These are phyloP conservation scores for Formica aserva DNA, from an alignment of 2,888 invertebrate genomes.

Conservation along the genomic window DNA sequence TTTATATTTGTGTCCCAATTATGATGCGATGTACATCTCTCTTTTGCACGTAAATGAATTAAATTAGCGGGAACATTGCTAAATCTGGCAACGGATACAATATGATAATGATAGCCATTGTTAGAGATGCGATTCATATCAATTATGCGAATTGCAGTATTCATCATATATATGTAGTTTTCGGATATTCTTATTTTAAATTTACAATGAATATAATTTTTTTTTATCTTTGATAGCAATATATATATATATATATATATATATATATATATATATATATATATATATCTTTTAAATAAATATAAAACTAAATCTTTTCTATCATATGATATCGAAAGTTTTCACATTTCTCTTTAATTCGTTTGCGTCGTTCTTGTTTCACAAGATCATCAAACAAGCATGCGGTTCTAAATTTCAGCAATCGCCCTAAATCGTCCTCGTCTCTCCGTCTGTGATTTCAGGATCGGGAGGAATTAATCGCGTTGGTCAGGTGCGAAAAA, in stretches of 20 bases:
- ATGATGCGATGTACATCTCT: neutral
- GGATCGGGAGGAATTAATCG: slow-evolving; percentile 32
- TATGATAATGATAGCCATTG: neutral
- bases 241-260: slow-evolving; percentile 22
- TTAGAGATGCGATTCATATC: neutral
- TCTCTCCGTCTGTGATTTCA: slow-evolving; percentile 24
- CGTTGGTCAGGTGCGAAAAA: slow-evolving; percentile 39
- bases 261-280: slow-evolving; percentile 22
- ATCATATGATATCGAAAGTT: neutral
- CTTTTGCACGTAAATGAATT: slow-evolving; percentile 19
- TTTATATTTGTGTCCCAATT: slow-evolving; percentile 19
- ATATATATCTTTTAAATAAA: slow-evolving; percentile 6
- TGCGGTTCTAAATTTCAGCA: neutral
- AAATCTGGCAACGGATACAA: slow-evolving; percentile 18
- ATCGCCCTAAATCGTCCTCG: neutral
- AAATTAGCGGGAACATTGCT: slow-evolving; percentile 11
- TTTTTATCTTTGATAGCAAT: neutral
- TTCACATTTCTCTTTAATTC: neutral
- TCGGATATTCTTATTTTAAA: neutral
- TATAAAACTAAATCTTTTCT: neutral
- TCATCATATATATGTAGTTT: neutral
- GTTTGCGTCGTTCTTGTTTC: neutral
- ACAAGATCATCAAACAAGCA: neutral
- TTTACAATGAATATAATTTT: neutral
- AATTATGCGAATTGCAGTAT: neutral